Conservation (phyloP, 2,113 vertebrate species). For the Coracopsis vasa region DNA sequence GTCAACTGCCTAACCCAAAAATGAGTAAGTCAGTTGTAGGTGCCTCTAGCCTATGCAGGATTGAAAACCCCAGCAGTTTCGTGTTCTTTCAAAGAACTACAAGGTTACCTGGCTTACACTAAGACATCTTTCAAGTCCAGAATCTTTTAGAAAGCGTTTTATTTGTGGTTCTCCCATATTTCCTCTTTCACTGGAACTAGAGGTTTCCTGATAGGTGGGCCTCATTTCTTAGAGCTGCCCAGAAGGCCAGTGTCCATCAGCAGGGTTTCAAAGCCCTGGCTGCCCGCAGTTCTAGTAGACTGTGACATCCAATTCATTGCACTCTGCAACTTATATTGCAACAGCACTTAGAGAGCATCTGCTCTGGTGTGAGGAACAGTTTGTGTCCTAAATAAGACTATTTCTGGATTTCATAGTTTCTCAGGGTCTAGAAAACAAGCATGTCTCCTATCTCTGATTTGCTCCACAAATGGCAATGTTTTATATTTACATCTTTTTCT, state of each 20-base stretch:
- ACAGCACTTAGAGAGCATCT: not conserved
- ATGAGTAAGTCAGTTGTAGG: not conserved
- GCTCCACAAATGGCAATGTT: not conserved
- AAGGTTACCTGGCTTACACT: not conserved
- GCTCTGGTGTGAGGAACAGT: slow-evolving; percentile 3
- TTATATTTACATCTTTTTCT: not conserved
- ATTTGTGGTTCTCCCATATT: not conserved
- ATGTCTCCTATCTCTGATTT: not conserved
- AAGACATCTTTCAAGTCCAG: not conserved
- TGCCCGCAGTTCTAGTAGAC: not conserved
- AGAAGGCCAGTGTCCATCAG: not conserved
- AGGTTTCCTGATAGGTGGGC: not conserved
- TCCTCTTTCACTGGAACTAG: not conserved
- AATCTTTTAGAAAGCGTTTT: not conserved
- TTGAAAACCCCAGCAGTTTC: not conserved
- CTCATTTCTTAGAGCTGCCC: not conserved
- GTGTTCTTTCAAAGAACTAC: not conserved
- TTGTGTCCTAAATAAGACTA: not conserved
- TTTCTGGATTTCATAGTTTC: not conserved
- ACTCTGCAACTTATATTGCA: not conserved
- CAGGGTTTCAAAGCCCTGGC: not conserved
- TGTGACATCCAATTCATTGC: slow-evolving; percentile 53
- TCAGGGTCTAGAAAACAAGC: not conserved
- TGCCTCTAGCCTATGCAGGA: not conserved
- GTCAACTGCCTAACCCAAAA: not conserved